These are phyloP conservation scores for Polydrusus pterygomalis DNA, from an alignment of 2,888 invertebrate genomes.

Conservation along the genomic window DNA sequence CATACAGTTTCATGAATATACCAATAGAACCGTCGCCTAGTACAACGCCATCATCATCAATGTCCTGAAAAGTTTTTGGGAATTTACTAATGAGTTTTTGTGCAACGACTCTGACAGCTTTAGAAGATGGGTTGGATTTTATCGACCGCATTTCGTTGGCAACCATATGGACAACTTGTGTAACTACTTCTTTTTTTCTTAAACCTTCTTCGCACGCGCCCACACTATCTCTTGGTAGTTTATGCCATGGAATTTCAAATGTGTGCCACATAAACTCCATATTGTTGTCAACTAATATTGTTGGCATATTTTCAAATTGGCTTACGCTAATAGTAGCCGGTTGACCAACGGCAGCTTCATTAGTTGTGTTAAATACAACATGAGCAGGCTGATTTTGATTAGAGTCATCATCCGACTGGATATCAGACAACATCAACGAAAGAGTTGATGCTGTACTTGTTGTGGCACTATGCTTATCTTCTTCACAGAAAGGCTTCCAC, in stretches of 20 bases:
- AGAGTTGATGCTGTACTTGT: neutral
- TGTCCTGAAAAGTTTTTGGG: constrained; percentile 6
- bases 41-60: neutral
- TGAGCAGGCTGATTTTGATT: neutral
- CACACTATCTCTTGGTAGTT: neutral
- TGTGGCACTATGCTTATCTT: neutral
- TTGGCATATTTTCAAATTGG: neutral
- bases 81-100: neutral
- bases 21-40: neutral
- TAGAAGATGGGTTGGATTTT: neutral
- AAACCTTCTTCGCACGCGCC: neutral
- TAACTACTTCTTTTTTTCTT: neutral
- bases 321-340: neutral
- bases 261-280: constrained; percentile 7
- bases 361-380: neutral
- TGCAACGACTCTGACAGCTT: neutral
- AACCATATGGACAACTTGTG: neutral
- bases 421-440: neutral
- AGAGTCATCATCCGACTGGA: neutral
- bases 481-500: neutral
- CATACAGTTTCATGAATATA: neutral
- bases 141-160: neutral
- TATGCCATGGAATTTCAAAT: constrained; percentile 5
- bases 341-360: neutral
- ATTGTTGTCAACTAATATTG: constrained; percentile 5